Evolutionary conservation across 2,888 invertebrate species (phyloP).

Genomic region (Chloroclysta siterata): DNA sequence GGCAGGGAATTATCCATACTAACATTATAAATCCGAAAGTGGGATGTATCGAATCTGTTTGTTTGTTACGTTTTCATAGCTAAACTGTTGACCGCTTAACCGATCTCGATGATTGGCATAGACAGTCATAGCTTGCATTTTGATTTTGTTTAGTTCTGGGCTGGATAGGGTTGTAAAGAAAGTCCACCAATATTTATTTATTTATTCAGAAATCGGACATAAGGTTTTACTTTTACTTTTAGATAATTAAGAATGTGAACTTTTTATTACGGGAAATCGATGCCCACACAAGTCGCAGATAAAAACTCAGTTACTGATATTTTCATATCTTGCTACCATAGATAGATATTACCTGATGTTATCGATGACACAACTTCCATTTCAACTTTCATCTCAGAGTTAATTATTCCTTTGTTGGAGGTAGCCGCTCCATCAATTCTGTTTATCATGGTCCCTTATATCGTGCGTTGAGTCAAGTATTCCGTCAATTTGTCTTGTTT

Average conservation of each 20-base stretch:
- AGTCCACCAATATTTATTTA: no score
- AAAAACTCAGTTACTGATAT: conserved; percentile 7
- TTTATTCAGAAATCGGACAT: no score
- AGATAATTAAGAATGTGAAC: not conserved
- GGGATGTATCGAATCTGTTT: no score
- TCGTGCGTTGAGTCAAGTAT: conserved; percentile 51
- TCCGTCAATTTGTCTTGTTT: conserved; percentile 74
- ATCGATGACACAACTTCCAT: conserved; percentile 53
- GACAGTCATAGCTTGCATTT: no score
- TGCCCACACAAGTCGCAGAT: not conserved
- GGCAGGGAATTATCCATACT: no score
- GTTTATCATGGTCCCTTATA: conserved; percentile 70
- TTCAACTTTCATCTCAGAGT: conserved; percentile 72
- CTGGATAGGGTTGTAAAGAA: no score
- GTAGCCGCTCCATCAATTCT: conserved; percentile 70
- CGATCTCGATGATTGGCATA: no score
- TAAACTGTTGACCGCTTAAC: no score
- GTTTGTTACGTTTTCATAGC: no score
- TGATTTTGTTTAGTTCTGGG: no score
- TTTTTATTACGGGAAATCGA: not conserved
- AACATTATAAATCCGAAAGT: no score
- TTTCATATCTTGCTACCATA: conserved; percentile 11
- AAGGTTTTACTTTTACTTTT: no score
- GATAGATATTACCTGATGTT: conserved; percentile 47
- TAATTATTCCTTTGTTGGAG: conserved; percentile 78